phyloP scores from a whole-genome alignment of 1,140 invertebrate species.

The Drosophila tropicalis region DNA sequence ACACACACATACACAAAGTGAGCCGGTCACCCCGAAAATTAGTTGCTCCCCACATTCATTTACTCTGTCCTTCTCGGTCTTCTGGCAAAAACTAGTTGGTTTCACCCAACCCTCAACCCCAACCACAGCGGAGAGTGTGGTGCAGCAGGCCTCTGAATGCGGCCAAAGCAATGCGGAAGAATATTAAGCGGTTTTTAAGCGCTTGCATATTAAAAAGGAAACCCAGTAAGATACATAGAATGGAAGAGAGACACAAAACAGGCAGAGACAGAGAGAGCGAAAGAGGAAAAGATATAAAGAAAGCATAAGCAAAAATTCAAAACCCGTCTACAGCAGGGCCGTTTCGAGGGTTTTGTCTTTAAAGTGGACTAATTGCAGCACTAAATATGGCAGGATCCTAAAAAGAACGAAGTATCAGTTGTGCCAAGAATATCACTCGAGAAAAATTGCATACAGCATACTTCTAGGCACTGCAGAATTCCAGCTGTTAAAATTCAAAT shows the following conservation, averaged over 20 bases:
- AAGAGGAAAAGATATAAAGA: constrained; percentile 26
- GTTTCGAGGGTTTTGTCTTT: not conserved
- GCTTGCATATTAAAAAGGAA: constrained; percentile 72
- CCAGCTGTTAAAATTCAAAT: no score
- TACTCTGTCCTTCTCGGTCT: not conserved
- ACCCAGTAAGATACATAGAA: constrained; percentile 36
- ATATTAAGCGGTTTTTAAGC: constrained; percentile 80
- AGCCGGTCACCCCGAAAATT: constrained; percentile 61
- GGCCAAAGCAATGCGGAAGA: constrained; percentile 80
- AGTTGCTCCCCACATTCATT: constrained; percentile 48
- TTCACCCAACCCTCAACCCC: constrained; percentile 4
- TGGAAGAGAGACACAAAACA: not conserved
- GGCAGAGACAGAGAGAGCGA: no score
- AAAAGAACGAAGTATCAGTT: no score
- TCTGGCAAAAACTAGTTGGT: not conserved
- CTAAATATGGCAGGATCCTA: no score
- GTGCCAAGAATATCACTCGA: no score
- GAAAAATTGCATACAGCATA: no score
- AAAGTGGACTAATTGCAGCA: no score
- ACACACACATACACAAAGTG: constrained; percentile 27
- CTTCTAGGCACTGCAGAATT: no score
- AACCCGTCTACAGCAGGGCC: not conserved
- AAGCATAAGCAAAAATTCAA: constrained; percentile 9
- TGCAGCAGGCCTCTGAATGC: constrained; percentile 65
- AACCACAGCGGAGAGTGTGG: constrained; percentile 41